Conservation (phyloP, 1,140 invertebrate genomes). For the Dryas iulia region DNA sequence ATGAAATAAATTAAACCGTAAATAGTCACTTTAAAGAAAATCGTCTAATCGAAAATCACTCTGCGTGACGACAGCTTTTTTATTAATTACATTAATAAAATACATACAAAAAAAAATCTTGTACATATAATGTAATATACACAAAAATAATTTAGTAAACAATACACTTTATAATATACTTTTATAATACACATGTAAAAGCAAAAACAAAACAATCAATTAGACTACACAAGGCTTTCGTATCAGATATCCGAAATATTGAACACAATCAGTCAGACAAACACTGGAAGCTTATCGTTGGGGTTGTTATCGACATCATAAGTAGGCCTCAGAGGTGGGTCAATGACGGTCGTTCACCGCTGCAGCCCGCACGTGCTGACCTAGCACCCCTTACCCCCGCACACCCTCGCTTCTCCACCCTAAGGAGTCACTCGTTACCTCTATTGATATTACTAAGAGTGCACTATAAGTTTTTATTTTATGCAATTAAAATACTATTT, state of each 20-base stretch:
- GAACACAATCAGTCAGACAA: slow-evolving; percentile 29
- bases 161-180: too few relatives aligned
- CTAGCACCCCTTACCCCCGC: slow-evolving; percentile 45
- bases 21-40: too few relatives aligned
- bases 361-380: slow-evolving; percentile 70
- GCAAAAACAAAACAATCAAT: slow-evolving; percentile 12
- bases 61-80: too few relatives aligned
- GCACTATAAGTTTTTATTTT: not conserved
- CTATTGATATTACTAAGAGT: slow-evolving; percentile 18
- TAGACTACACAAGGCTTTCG: not conserved
- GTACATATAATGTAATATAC: too few relatives aligned
- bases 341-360: slow-evolving; percentile 75
- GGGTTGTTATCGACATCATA: slow-evolving; percentile 69
- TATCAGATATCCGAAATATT: slow-evolving; percentile 21
- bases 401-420: slow-evolving; percentile 20
- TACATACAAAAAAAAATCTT: too few relatives aligned
- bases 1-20: too few relatives aligned
- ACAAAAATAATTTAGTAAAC: too few relatives aligned
- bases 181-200: slow-evolving; percentile 12
- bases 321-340: slow-evolving; percentile 73
- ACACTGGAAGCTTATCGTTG: slow-evolving; percentile 49
- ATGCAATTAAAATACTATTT: too few relatives aligned
- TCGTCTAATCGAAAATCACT: too few relatives aligned
- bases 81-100: too few relatives aligned
- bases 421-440: slow-evolving; percentile 36